Evolutionary conservation across 2,797 vertebrate species (phyloP).

Genomic region (Myotis daubentonii): DNA sequence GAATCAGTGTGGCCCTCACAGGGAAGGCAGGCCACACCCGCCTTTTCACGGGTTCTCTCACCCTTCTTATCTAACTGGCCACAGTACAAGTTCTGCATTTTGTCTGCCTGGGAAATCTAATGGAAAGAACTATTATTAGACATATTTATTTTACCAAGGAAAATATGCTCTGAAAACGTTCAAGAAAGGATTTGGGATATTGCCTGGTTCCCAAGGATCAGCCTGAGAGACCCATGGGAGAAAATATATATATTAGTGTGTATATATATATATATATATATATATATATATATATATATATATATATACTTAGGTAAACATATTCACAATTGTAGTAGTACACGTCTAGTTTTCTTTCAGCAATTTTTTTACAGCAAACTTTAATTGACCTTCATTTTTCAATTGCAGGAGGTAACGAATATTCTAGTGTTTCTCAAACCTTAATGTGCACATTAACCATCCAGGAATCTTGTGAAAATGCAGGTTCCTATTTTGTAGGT

Average conservation of each 20-base stretch:
- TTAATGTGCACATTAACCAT: background rate
- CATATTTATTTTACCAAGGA: conserved; percentile 72
- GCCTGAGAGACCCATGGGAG: background rate
- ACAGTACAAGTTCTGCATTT: conserved; percentile 55
- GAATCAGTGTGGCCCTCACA: background rate
- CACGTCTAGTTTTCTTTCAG: conserved; percentile 7
- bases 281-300: too few relatives aligned
- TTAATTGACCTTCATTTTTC: background rate
- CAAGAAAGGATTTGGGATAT: conserved; percentile 42
- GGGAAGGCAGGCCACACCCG: conserved; percentile 26
- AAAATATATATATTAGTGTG: background rate
- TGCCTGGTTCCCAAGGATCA: conserved; percentile 65
- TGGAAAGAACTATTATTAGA: conserved; percentile 77
- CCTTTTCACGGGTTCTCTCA: conserved; percentile 30
- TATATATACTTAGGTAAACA: background rate
- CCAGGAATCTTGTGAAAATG: background rate
- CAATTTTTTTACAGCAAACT: background rate
- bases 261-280: background rate
- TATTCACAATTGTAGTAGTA: background rate
- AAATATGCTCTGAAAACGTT: conserved; percentile 70
- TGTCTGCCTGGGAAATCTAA: conserved; percentile 74
- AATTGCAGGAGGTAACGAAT: background rate
- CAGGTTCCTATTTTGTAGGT: background rate
- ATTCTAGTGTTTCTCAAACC: background rate
- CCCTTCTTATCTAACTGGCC: conserved; percentile 62